phyloP scores from a whole-genome alignment of 2,888 invertebrate genomes.

The Aromia moschata region DNA sequence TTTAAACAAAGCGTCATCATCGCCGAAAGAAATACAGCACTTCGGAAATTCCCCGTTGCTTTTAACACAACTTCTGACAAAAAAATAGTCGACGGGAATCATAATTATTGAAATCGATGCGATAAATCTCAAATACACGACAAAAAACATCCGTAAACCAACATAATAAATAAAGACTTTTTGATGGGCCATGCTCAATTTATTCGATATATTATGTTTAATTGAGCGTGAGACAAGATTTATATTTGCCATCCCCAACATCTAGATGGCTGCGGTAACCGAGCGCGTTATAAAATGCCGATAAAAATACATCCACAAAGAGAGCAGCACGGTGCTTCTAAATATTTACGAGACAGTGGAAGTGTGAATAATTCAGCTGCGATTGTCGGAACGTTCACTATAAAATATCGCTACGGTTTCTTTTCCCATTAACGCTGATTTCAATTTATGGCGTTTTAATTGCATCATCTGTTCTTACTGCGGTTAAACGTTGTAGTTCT shows the following conservation, averaged over 20 bases:
- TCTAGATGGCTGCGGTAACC: slow-evolving; percentile 47
- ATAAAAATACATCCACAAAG: slow-evolving; percentile 38
- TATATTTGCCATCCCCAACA: slow-evolving; percentile 52
- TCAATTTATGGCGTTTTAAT: slow-evolving; percentile 33
- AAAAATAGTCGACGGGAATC: too few relatives aligned
- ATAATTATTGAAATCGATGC: slow-evolving; percentile 48
- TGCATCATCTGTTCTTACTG: slow-evolving; percentile 5
- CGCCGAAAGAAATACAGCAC: too few relatives aligned
- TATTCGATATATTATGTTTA: slow-evolving; percentile 61
- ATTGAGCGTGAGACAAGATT: slow-evolving; percentile 62
- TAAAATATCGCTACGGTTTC: slow-evolving; percentile 25
- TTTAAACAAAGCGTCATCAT: too few relatives aligned
- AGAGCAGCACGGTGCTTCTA: slow-evolving; percentile 12
- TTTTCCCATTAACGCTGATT: slow-evolving; percentile 31
- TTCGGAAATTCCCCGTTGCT: too few relatives aligned
- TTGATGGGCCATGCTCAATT: slow-evolving; percentile 60
- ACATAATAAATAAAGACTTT: slow-evolving; percentile 53
- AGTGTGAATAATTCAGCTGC: slow-evolving; percentile 34
- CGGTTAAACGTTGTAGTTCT: background rate
- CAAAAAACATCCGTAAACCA: slow-evolving; percentile 50
- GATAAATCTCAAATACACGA: slow-evolving; percentile 45
- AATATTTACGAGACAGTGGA: slow-evolving; percentile 33
- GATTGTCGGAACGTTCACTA: slow-evolving; percentile 22
- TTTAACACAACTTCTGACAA: too few relatives aligned
- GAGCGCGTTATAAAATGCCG: slow-evolving; percentile 43